phyloP scores from a whole-genome alignment of 2,888 invertebrate species.

The Molorchus minor region DNA sequence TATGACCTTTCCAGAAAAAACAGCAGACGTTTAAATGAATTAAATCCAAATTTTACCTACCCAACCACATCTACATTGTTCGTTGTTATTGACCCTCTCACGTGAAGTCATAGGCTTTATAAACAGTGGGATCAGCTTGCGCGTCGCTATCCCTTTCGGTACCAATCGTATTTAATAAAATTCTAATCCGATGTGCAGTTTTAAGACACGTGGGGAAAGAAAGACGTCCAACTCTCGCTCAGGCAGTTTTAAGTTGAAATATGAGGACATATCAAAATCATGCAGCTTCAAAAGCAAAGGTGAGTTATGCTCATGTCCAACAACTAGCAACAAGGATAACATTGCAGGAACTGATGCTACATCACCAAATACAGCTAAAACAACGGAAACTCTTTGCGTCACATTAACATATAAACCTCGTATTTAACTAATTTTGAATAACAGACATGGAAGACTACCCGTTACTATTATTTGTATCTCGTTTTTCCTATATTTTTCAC shows the following conservation, averaged over 20 bases:
- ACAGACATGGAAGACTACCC: slow-evolving; percentile 16
- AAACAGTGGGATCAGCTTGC: too few relatives aligned
- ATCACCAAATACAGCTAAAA: slow-evolving; percentile 46
- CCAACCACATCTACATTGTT: neutral
- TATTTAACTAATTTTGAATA: slow-evolving; percentile 35
- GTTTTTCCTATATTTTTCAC: neutral
- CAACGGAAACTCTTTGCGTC: slow-evolving; percentile 60
- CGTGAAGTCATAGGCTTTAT: too few relatives aligned
- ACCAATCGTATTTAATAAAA: too few relatives aligned
- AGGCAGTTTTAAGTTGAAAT: slow-evolving; percentile 60
- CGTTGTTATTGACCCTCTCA: too few relatives aligned
- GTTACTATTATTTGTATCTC: slow-evolving; percentile 1
- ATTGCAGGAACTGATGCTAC: slow-evolving; percentile 33
- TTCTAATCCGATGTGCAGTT: slow-evolving; percentile 46
- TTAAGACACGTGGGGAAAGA: slow-evolving; percentile 57
- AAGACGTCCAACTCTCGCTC: slow-evolving; percentile 56
- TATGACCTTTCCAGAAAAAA: too few relatives aligned
- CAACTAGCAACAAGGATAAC: slow-evolving; percentile 35
- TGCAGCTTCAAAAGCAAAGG: slow-evolving; percentile 60
- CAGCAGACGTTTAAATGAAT: too few relatives aligned
- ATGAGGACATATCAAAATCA: slow-evolving; percentile 59
- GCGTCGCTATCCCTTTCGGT: too few relatives aligned
- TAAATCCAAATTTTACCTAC: too few relatives aligned
- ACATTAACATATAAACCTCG: slow-evolving; percentile 62
- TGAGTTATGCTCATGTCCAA: slow-evolving; percentile 59